Evolutionary conservation across 2,113 vertebrate genomes (phyloP).

Genomic region (Sander vitreus): DNA sequence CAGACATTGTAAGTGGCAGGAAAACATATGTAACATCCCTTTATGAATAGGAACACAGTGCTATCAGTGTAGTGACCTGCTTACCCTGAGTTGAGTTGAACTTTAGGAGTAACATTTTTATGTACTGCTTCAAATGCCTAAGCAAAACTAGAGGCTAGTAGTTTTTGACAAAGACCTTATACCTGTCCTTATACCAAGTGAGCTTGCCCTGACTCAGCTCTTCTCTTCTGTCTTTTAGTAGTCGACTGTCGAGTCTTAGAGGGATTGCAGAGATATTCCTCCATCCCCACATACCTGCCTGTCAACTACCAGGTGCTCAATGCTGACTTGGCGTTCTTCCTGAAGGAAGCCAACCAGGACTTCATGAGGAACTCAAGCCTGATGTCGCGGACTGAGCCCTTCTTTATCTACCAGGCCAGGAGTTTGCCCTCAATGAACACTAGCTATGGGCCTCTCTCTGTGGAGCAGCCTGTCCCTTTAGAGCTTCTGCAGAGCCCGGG

Average conservation of each 20-base stretch:
- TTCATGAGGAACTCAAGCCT: conserved; percentile 92
- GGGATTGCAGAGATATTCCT: conserved; percentile 87
- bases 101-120: neutral
- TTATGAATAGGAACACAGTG: neutral
- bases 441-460: conserved; percentile 91
- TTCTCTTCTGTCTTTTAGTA: conserved; percentile 82
- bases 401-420: conserved; percentile 91
- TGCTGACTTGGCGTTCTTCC: conserved; percentile 89
- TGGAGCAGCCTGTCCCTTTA: conserved; percentile 87
- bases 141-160: neutral
- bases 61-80: neutral
- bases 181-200: neutral
- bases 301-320: conserved; percentile 90
- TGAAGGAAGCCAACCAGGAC: conserved; percentile 92
- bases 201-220: conserved; percentile 44
- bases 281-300: conserved; percentile 92
- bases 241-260: conserved; percentile 86
- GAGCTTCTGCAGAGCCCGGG: conserved; percentile 85
- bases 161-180: neutral
- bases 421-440: conserved; percentile 87
- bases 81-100: neutral
- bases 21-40: neutral
- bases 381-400: conserved; percentile 88
- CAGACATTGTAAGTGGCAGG: conserved; percentile 6
- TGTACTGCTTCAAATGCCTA: neutral